Percentiles rank a stretch among this genome's conserved stretches.
These are phyloP conservation scores for Hystrix brachyura DNA, from an alignment of 2,113 vertebrate species.

Conservation along the genomic window DNA sequence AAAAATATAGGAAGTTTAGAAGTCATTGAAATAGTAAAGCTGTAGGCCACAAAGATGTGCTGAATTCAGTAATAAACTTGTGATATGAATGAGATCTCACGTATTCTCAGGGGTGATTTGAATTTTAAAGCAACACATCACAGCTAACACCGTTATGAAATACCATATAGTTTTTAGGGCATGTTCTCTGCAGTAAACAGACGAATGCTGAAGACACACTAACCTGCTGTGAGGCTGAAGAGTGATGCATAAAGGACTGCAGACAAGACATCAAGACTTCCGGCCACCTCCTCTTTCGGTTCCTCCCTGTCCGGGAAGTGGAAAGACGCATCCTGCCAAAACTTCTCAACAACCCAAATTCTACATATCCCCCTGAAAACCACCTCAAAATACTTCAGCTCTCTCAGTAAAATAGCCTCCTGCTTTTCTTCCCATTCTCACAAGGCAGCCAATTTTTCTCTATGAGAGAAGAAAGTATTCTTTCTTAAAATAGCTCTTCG, in stretches of 20 bases:
- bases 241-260: not conserved
- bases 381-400: not conserved
- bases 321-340: not conserved
- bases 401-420: not conserved
- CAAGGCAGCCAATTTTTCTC: constrained; percentile 46
- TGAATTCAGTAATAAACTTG: not conserved
- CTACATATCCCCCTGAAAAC: not conserved
- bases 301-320: not conserved
- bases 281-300: not conserved
- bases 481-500: constrained; percentile 52
- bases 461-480: not conserved
- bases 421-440: constrained; percentile 45
- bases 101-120: not conserved
- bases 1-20: constrained; percentile 29
- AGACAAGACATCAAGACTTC: not conserved
- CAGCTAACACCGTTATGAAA: not conserved
- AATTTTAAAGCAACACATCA: constrained; percentile 25
- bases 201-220: not conserved
- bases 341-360: not conserved
- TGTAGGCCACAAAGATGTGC: not conserved
- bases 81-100: not conserved
- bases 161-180: not conserved
- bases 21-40: not conserved
- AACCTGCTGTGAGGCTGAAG: not conserved
- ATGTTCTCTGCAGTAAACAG: not conserved